Evolutionary conservation across 2,113 vertebrate genomes (phyloP), one percentile per base, ranked within the genome.

Genomic region (Ovibos moschatus): DNA sequence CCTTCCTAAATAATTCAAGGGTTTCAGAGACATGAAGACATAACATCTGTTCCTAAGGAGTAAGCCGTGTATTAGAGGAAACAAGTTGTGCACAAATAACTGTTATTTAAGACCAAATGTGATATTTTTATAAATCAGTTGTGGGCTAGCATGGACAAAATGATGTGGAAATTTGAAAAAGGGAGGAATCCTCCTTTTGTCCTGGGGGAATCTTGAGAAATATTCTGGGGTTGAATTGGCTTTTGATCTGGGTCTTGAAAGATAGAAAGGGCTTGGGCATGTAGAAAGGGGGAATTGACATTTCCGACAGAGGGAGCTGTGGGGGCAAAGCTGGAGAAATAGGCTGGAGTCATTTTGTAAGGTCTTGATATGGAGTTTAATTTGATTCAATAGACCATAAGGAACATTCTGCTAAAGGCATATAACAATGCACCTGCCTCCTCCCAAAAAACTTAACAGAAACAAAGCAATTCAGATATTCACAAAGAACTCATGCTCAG

Each of bases 271-370:
- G 7, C n/a, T 78, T 36, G 78, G 47, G 25, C 12, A 16, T 0
- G 4, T 5, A 40, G 50, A 36, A 60, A 6, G 13, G 5, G 16
- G n/a, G 13, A 11, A 5, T 0, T 16, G 60, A 16, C 40, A 17
- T 13, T 87, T 55, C 19, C 3, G 12, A n/a, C 23, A 83, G 87
- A 96, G 27, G 25, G 33, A 12, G 33, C 3, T 53, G 13, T 53
- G 19, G 57, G 14, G 30, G 27, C 14, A 53, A 45, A 91, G 11
- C 40, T 93, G 47, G 57, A 94, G 30, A 40, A 50, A 13, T 14
- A 21, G 30, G 17, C 19, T 17, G 1, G 4, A 78, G 43, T 93
- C 40, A 6, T 30, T 86, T 28, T 2, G 17, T n/a, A 7, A 21
- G 40, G 45, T 14, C 40, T 83, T 36, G 6, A n/a, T 0, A 28